These are phyloP conservation scores for Phodopus roborovskii DNA, from an alignment of 2,113 vertebrate species.

Conservation along the genomic window DNA sequence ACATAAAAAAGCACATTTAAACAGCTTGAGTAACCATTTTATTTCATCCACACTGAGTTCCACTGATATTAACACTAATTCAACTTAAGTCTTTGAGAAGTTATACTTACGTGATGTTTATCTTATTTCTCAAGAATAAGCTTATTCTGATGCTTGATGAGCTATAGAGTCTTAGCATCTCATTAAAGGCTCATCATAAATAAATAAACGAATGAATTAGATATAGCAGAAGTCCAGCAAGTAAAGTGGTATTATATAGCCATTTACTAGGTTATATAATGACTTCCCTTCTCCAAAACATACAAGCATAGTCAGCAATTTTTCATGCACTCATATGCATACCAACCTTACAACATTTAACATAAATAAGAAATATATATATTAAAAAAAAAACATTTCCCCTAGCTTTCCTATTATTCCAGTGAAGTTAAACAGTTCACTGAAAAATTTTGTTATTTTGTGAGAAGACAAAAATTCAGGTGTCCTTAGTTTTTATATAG, in stretches of 20 bases:
- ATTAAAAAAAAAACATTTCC: not conserved
- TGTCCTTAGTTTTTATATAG: not conserved
- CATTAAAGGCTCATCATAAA: not conserved
- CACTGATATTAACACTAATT: not conserved
- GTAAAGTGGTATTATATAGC: not conserved
- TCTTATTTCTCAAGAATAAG: not conserved
- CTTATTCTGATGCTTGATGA: constrained; percentile 25
- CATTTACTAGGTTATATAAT: not conserved
- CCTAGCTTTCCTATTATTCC: not conserved
- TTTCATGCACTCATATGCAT: not conserved
- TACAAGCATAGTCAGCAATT: not conserved
- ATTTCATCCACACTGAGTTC: not conserved
- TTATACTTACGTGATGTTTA: not conserved
- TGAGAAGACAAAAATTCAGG: not conserved
- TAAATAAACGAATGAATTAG: not conserved
- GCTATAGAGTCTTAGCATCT: not conserved
- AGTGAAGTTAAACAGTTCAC: not conserved
- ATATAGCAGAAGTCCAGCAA: not conserved
- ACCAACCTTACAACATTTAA: not conserved
- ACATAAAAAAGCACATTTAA: constrained; percentile 4
- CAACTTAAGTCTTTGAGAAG: not conserved
- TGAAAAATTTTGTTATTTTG: not conserved
- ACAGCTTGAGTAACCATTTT: not conserved
- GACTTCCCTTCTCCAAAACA: not conserved
- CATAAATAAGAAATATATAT: not conserved